Percentiles rank a stretch among this genome's conserved stretches.
Evolutionary conservation across 1,140 invertebrate genomes (phyloP).

Genomic region (Scaptomyza montana): DNA sequence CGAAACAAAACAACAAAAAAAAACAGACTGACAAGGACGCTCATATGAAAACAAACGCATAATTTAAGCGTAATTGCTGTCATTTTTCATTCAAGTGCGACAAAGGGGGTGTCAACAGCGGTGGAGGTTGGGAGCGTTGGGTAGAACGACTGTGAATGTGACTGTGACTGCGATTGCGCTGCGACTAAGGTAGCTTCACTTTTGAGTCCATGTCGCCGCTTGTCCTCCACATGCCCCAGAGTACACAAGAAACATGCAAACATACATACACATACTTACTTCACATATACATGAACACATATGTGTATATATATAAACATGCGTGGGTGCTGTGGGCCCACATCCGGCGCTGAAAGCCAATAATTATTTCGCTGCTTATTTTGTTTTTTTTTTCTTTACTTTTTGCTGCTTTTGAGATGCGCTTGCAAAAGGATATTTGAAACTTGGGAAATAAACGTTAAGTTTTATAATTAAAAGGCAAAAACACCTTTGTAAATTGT

Average conservation of each 20-base stretch:
- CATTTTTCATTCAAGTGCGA: slow-evolving; percentile 78
- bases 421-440: background rate
- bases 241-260: background rate
- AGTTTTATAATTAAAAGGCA: background rate
- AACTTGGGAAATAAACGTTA: background rate
- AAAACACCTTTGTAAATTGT: too few relatives aligned
- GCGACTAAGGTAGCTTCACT: slow-evolving; percentile 54
- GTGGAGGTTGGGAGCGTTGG: background rate
- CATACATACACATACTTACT: background rate
- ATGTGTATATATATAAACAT: background rate
- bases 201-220: slow-evolving; percentile 60
- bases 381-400: slow-evolving; percentile 27
- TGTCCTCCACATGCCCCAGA: slow-evolving; percentile 35
- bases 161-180: background rate
- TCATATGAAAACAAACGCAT: slow-evolving; percentile 82
- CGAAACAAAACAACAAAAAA: background rate
- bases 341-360: slow-evolving; percentile 73
- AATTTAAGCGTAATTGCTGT: slow-evolving; percentile 83
- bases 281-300: background rate
- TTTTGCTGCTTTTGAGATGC: slow-evolving; percentile 10
- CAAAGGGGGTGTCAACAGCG: slow-evolving; percentile 11
- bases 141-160: slow-evolving; percentile 17
- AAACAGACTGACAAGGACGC: slow-evolving; percentile 72
- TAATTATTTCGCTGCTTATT: slow-evolving; percentile 69
- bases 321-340: slow-evolving; percentile 41